Percentiles rank a stretch among this genome's conserved stretches.
phyloP scores from a whole-genome alignment of 2,113 vertebrate genomes.

The Melanostigma gelatinosum region DNA sequence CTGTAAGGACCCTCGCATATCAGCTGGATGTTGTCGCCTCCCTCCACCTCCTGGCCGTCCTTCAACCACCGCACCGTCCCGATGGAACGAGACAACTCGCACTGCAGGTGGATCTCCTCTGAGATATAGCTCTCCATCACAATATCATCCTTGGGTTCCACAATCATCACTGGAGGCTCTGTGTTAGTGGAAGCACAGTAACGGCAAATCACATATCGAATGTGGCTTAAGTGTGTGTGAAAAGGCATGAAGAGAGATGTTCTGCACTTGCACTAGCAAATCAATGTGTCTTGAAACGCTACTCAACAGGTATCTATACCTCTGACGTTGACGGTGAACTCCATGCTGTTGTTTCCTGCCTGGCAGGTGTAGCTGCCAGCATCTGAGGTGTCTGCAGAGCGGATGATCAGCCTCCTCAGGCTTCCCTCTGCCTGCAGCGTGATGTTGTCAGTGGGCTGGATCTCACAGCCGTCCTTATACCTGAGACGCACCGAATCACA shows the following conservation, averaged over 20 bases:
- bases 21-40: conserved; percentile 70
- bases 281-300: neutral
- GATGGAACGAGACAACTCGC: conserved; percentile 84
- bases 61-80: conserved; percentile 87
- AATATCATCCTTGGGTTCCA: conserved; percentile 84
- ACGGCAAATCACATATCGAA: neutral
- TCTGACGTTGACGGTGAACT: conserved; percentile 79
- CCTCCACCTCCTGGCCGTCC: conserved; percentile 84
- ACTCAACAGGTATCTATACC: conserved; percentile 58
- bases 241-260: neutral
- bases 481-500: conserved; percentile 41
- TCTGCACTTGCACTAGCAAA: neutral
- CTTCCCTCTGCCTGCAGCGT: conserved; percentile 79
- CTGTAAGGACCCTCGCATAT: conserved; percentile 81
- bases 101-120: conserved; percentile 86
- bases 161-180: conserved; percentile 89
- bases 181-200: neutral
- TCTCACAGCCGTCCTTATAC: conserved; percentile 80
- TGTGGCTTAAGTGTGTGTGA: neutral
- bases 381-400: conserved; percentile 75
- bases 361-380: conserved; percentile 81
- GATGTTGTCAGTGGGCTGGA: conserved; percentile 76
- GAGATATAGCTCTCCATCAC: conserved; percentile 76
- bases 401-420: conserved; percentile 81
- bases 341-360: conserved; percentile 71